phyloP scores from a whole-genome alignment of 2,113 vertebrate genomes.

The Coryphaenoides rupestris region DNA sequence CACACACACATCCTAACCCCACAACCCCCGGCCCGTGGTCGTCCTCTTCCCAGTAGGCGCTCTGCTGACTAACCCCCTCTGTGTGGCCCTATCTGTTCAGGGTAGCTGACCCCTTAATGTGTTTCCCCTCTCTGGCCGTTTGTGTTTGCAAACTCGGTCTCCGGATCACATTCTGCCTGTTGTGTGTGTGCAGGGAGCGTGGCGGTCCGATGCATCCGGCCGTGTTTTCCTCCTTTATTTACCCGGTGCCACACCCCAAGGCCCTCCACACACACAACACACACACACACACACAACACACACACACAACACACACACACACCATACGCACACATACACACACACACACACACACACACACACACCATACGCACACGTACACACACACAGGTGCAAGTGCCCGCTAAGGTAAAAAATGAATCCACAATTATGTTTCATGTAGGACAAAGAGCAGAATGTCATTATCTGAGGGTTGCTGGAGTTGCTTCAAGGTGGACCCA shows the following conservation, averaged over 20 bases:
- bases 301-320: too few relatives aligned
- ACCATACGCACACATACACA: too few relatives aligned
- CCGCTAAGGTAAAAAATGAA: background rate
- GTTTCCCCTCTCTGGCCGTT: constrained; percentile 39
- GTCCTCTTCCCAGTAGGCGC: too few relatives aligned
- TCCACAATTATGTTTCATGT: too few relatives aligned
- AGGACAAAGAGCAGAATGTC: constrained; percentile 41
- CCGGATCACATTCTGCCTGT: constrained; percentile 69
- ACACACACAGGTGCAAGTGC: too few relatives aligned
- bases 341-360: background rate
- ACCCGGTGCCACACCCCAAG: too few relatives aligned
- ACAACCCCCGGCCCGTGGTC: constrained; percentile 8
- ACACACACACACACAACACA: too few relatives aligned
- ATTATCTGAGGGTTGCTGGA: constrained; percentile 31
- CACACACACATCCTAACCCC: too few relatives aligned
- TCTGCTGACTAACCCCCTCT: too few relatives aligned
- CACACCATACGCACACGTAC: background rate
- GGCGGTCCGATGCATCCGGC: constrained; percentile 56
- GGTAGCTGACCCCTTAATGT: constrained; percentile 67
- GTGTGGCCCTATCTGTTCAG: constrained; percentile 37
- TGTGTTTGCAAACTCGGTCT: constrained; percentile 84
- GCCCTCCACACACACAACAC: too few relatives aligned
- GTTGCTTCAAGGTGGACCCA: constrained; percentile 41
- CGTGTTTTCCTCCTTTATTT: constrained; percentile 39
- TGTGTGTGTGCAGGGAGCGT: constrained; percentile 53